A percentile compares a stretch with the other conserved stretches of the same genome.
phyloP scores from a whole-genome alignment of 2,888 invertebrate genomes.

The Eremobia ochroleuca region DNA sequence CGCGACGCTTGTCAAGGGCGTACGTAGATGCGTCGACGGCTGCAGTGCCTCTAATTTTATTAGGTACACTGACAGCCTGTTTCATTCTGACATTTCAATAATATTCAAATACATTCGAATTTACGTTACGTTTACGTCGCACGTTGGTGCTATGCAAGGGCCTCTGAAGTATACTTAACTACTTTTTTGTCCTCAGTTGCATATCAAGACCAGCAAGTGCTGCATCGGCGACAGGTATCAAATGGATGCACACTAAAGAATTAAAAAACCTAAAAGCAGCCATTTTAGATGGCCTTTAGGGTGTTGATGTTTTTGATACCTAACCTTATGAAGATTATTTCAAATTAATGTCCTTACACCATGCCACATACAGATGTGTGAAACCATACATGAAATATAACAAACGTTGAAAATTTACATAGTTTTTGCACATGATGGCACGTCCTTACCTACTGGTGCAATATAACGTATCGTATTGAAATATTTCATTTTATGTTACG shows the following conservation, averaged over 20 bases:
- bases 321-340: neutral
- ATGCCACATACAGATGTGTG: neutral
- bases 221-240: conserved; percentile 87
- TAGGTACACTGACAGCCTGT: neutral
- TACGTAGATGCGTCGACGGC: no score
- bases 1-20: no score
- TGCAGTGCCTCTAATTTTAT: no score
- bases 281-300: conserved; percentile 54
- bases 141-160: neutral
- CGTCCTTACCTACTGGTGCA: no score
- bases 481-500: neutral
- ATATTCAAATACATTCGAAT: neutral
- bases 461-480: neutral
- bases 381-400: neutral
- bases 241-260: conserved; percentile 85
- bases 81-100: no score
- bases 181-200: conserved; percentile 70
- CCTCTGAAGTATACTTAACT: neutral
- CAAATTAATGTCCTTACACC: neutral
- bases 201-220: conserved; percentile 83
- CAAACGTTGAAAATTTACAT: neutral
- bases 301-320: no score
- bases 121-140: neutral
- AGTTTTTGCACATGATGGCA: neutral
- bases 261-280: conserved; percentile 79